These are phyloP conservation scores for Apis laboriosa DNA, from an alignment of 1,140 invertebrate genomes.

Conservation along the genomic window DNA sequence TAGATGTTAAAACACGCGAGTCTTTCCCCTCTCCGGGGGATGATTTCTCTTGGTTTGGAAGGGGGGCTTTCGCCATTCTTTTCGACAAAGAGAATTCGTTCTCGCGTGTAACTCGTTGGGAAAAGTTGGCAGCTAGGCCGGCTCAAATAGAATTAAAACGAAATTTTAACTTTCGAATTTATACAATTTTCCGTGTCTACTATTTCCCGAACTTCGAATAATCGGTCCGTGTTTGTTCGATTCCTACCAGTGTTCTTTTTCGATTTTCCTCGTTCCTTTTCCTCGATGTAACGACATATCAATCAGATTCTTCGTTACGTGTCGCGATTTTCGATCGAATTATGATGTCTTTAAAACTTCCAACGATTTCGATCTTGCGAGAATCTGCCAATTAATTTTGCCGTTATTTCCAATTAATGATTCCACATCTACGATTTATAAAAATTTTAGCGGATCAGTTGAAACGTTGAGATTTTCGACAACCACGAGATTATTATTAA, in stretches of 20 bases:
- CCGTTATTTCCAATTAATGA: no score
- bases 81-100: constrained; percentile 20
- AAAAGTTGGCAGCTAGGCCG: neutral
- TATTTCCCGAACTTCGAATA: neutral
- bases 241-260: neutral
- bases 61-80: neutral
- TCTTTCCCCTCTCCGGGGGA: neutral
- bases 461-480: no score
- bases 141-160: neutral
- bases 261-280: neutral
- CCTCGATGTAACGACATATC: neutral
- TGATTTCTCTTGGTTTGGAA: constrained; percentile 15
- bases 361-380: no score
- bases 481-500: no score
- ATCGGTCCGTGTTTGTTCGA: neutral
- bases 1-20: neutral
- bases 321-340: no score
- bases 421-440: no score
- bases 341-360: no score
- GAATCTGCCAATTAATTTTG: no score
- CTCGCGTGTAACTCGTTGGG: neutral
- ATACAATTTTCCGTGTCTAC: neutral
- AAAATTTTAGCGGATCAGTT: no score
- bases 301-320: neutral
- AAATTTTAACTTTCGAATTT: constrained; percentile 22